Conservation (phyloP, 2,888 invertebrate species). For the Hipparchia sbordonii region DNA sequence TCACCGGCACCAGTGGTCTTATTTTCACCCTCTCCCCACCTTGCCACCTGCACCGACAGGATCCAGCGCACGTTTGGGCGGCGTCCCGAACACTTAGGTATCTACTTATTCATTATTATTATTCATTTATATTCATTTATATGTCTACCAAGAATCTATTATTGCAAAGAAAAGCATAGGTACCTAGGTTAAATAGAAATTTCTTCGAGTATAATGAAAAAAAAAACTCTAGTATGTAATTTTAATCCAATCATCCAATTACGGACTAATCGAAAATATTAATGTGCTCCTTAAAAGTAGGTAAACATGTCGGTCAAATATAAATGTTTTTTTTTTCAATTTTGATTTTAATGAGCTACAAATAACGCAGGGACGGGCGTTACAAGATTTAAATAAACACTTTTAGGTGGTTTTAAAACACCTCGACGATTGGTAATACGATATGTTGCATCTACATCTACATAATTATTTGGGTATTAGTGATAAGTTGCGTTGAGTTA, state of each 20-base stretch:
- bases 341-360: slow-evolving; percentile 34
- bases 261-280: slow-evolving; percentile 20
- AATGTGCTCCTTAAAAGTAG: slow-evolving; percentile 23
- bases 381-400: slow-evolving; percentile 52
- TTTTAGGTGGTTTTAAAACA: slow-evolving; percentile 46
- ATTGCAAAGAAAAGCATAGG: no score
- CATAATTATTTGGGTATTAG: slow-evolving; percentile 43
- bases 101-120: no score
- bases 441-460: slow-evolving; percentile 42
- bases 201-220: no score
- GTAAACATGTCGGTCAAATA: slow-evolving; percentile 3
- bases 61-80: no score
- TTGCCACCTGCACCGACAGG: no score
- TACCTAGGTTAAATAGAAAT: no score
- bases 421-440: slow-evolving; percentile 35
- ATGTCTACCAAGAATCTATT: no score
- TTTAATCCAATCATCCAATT: slow-evolving; percentile 2
- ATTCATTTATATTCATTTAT: no score
- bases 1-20: no score
- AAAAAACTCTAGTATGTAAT: no score
- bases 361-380: slow-evolving; percentile 47
- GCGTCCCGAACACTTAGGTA: no score
- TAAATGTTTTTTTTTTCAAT: slow-evolving; percentile 37
- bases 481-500: slow-evolving; percentile 36
- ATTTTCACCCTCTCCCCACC: no score